Evolutionary conservation across 2,113 vertebrate species (phyloP).

Genomic region (Motacilla tschutschensis): DNA sequence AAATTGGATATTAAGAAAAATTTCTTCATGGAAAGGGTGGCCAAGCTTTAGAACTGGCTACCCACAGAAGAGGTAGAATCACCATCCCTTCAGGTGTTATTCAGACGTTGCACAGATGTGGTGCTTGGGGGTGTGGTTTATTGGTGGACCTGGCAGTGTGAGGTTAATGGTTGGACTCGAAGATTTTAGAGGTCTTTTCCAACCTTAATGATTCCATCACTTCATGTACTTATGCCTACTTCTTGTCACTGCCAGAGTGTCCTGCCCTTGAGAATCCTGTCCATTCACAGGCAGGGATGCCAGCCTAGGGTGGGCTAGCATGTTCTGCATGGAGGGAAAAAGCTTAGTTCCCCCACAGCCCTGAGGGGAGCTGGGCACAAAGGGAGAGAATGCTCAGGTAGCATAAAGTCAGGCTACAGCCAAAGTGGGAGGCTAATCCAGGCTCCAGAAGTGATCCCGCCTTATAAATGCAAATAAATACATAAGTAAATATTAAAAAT

Average conservation of each 20-base stretch:
- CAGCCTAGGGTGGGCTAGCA: neutral
- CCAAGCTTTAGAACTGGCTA: neutral
- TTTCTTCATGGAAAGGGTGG: neutral
- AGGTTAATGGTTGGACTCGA: neutral
- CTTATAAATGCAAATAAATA: neutral
- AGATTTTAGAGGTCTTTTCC: neutral
- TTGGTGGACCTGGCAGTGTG: neutral
- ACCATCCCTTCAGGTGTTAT: neutral
- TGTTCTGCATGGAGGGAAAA: neutral
- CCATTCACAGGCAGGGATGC: fast-evolving
- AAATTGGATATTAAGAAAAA: neutral
- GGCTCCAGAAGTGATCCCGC: neutral
- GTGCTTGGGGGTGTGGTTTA: neutral
- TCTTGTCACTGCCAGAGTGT: neutral
- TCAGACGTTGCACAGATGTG: neutral
- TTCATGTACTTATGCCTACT: neutral
- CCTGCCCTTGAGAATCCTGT: neutral
- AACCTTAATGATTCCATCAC: neutral
- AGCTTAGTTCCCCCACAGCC: neutral
- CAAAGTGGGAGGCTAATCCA: neutral
- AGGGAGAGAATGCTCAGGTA: neutral
- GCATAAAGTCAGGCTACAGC: neutral
- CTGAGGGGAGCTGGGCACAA: neutral
- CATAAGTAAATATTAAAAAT: neutral
- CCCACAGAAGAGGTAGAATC: neutral